A percentile compares a stretch with the other conserved stretches of the same genome.
Conservation (phyloP, 1,140 invertebrate genomes). For the Aphaenogaster floridana region DNA sequence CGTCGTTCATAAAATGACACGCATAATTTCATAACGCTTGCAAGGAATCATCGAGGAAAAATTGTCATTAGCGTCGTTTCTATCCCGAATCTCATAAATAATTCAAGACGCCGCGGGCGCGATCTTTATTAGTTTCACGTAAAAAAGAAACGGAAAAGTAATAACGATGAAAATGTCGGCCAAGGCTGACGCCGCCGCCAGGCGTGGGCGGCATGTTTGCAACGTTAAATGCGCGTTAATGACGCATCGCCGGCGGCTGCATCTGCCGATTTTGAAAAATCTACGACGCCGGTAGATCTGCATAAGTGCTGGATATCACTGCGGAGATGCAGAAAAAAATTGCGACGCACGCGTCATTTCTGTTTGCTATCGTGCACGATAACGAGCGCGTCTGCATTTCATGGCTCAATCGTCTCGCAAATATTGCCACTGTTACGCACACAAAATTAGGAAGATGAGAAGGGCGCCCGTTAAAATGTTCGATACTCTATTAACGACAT, state of each 20-base stretch:
- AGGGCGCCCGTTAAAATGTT: not conserved
- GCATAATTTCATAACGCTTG: conserved; percentile 23
- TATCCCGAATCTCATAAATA: conserved; percentile 73
- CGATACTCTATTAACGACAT: not conserved
- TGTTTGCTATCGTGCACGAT: conserved; percentile 3
- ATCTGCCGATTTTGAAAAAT: conserved; percentile 58
- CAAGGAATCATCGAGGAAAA: conserved; percentile 31
- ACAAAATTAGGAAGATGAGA: not conserved
- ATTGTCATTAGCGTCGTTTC: conserved; percentile 62
- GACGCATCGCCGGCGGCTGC: not conserved
- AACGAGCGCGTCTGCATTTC: conserved; percentile 14
- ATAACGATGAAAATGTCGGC: conserved; percentile 67
- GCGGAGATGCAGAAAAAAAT: conserved; percentile 16
- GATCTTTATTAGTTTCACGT: conserved; percentile 70
- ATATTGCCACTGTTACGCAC: not conserved
- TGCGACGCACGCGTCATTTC: not conserved
- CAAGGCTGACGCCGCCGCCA: conserved; percentile 63
- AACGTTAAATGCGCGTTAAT: conserved; percentile 39
- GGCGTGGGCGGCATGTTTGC: conserved; percentile 50
- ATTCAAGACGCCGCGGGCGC: conserved; percentile 69
- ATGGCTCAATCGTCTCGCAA: not conserved
- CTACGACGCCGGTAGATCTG: not conserved
- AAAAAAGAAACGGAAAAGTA: conserved; percentile 60
- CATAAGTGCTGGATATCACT: not conserved
- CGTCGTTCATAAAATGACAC: conserved; percentile 8